Conservation (phyloP, 2,797 vertebrate species). For the Enteromius treurensis region DNA sequence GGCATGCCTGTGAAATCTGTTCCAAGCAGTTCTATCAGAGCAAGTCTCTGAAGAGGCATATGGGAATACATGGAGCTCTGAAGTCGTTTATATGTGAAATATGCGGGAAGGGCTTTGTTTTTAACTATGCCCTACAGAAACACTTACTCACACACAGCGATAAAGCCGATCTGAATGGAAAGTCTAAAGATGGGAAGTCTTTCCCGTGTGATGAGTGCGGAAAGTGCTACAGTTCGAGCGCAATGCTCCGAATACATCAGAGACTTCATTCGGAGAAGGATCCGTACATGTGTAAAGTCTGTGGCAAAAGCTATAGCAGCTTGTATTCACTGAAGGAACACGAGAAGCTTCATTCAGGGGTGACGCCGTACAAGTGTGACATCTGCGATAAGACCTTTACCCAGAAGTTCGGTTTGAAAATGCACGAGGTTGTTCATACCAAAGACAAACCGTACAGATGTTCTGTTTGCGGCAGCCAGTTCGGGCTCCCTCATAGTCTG, state of each 20-base stretch:
- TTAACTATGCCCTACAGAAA: conserved; percentile 63
- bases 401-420: conserved; percentile 75
- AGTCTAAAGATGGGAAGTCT: conserved; percentile 11
- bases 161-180: not conserved
- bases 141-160: conserved; percentile 52
- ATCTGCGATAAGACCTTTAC: conserved; percentile 79
- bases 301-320: conserved; percentile 53
- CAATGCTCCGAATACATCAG: conserved; percentile 59
- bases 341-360: conserved; percentile 66
- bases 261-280: conserved; percentile 60
- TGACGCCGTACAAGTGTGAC: conserved; percentile 72
- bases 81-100: conserved; percentile 67
- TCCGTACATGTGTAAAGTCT: conserved; percentile 51
- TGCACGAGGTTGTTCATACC: conserved; percentile 78
- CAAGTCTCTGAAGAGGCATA: conserved; percentile 74
- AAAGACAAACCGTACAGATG: conserved; percentile 58
- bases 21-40: conserved; percentile 75
- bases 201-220: conserved; percentile 51
- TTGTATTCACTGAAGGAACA: conserved; percentile 58
- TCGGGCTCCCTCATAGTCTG: conserved; percentile 58
- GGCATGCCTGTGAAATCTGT: conserved; percentile 69
- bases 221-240: conserved; percentile 48
- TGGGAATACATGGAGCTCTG: conserved; percentile 56
- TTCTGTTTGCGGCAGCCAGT: conserved; percentile 57
- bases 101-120: conserved; percentile 68